These are phyloP conservation scores for Odontesthes bonariensis DNA, from an alignment of 2,113 vertebrate species.

Conservation along the genomic window DNA sequence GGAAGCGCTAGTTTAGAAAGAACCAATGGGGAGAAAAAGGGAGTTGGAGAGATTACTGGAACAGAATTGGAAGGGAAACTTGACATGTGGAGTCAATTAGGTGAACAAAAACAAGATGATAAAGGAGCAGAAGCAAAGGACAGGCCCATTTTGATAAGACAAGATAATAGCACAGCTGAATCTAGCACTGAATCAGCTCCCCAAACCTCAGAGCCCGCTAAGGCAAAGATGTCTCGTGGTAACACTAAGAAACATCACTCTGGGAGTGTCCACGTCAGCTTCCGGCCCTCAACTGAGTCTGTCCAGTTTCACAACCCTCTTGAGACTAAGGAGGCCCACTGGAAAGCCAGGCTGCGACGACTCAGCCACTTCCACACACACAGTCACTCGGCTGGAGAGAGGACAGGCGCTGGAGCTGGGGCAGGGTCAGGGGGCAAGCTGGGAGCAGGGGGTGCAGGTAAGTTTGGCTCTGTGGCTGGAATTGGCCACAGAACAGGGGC, in stretches of 20 bases:
- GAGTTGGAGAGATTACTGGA: conserved; percentile 36
- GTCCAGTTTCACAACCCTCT: conserved; percentile 97
- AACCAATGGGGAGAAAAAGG: conserved; percentile 47
- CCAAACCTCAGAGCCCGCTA: conserved; percentile 76
- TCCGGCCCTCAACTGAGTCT: conserved; percentile 95
- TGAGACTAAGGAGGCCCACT: conserved; percentile 95
- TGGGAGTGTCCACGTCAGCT: conserved; percentile 92
- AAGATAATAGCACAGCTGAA: conserved; percentile 82
- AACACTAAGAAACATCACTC: conserved; percentile 86
- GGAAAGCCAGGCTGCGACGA: conserved; percentile 94
- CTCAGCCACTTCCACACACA: conserved; percentile 91
- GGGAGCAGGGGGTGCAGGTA: conserved; percentile 81
- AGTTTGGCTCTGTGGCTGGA: conserved; percentile 67
- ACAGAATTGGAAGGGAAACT: conserved; percentile 55
- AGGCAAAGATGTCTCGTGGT: conserved; percentile 87
- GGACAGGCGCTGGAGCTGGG: conserved; percentile 80
- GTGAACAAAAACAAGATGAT: conserved; percentile 55
- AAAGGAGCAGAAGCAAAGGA: conserved; percentile 72
- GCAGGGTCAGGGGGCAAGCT: conserved; percentile 73
- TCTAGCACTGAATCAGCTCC: conserved; percentile 63
- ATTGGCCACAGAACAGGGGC: conserved; percentile 55
- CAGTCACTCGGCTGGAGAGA: conserved; percentile 79
- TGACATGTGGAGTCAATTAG: conserved; percentile 49
- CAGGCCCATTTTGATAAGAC: conserved; percentile 81
- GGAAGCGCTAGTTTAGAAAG: conserved; percentile 60